Evolutionary conservation across 2,888 invertebrate genomes (phyloP).

Genomic region (Schrankia costaestrigalis): DNA sequence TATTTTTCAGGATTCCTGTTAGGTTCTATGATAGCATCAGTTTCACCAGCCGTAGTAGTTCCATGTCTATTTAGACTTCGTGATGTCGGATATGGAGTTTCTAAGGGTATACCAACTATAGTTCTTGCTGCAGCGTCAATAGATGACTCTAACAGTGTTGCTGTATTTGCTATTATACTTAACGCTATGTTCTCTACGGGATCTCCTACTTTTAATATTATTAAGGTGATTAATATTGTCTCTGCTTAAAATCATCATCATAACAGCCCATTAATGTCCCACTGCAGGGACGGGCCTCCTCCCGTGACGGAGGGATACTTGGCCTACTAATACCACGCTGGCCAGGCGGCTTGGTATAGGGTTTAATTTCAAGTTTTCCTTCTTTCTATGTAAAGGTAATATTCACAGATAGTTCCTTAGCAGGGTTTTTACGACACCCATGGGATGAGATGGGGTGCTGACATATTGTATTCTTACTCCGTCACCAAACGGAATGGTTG

Average conservation of each 20-base stretch:
- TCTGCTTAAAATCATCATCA: neutral
- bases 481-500: too few species aligned
- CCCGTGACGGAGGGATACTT: too few species aligned
- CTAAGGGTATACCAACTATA: slow-evolving; percentile 93
- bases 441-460: too few species aligned
- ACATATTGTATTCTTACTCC: too few species aligned
- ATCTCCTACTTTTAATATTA: slow-evolving; percentile 81
- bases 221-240: slow-evolving; percentile 69
- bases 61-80: slow-evolving; percentile 90
- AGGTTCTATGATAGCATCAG: slow-evolving; percentile 90
- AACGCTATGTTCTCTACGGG: slow-evolving; percentile 89
- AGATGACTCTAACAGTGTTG: slow-evolving; percentile 95
- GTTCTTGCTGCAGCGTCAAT: slow-evolving; percentile 93
- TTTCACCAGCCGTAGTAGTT: slow-evolving; percentile 94
- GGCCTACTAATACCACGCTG: too few species aligned
- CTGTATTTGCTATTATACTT: slow-evolving; percentile 89
- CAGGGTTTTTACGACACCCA: too few species aligned
- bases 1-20: slow-evolving; percentile 80
- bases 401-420: too few species aligned
- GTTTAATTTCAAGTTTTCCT: too few species aligned
- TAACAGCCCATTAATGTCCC: too few species aligned
- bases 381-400: too few species aligned
- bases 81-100: slow-evolving; percentile 87
- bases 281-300: too few species aligned
- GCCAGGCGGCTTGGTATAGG: too few species aligned